Conservation (phyloP, 1,140 invertebrate species). For the Meloidogyne exigua region DNA sequence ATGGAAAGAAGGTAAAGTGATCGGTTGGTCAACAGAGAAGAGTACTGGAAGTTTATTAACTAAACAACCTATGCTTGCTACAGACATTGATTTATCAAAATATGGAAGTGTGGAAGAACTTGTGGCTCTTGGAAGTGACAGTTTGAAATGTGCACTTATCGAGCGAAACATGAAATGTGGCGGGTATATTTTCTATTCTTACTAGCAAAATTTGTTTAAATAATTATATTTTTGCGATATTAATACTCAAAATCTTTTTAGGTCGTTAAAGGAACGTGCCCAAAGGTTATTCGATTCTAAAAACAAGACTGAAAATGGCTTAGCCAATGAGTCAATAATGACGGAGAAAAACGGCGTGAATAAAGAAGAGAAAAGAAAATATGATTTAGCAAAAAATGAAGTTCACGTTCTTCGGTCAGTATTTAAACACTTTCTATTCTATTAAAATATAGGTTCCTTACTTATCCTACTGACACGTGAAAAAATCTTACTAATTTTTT, state of each 20-base stretch:
- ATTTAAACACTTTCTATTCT: no score
- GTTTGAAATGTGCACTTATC: slow-evolving; percentile 93
- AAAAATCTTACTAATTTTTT: no score
- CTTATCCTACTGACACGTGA: no score
- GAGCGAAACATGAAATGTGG: slow-evolving; percentile 97
- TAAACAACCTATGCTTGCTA: slow-evolving; percentile 78
- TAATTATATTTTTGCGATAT: no score
- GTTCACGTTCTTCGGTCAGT: slow-evolving; percentile 37
- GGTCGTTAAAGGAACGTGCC: slow-evolving; percentile 90
- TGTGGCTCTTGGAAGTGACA: slow-evolving; percentile 86
- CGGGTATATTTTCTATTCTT: slow-evolving; percentile 69
- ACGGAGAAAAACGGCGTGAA: slow-evolving; percentile 68
- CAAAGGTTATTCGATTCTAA: slow-evolving; percentile 89
- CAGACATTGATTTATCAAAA: slow-evolving; percentile 87
- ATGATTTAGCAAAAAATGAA: slow-evolving; percentile 52
- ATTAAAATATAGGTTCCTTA: no score
- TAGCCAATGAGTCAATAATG: slow-evolving; percentile 84
- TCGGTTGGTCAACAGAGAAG: slow-evolving; percentile 89
- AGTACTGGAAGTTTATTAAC: slow-evolving; percentile 83
- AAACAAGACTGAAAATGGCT: slow-evolving; percentile 74
- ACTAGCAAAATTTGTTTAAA: background rate
- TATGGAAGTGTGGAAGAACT: slow-evolving; percentile 94
- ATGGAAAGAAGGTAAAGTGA: slow-evolving; percentile 84
- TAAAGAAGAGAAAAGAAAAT: slow-evolving; percentile 70
- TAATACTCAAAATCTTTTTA: slow-evolving; percentile 55